These are phyloP conservation scores for Reticulitermes speratus DNA, from an alignment of 1,140 invertebrate species.

Conservation along the genomic window DNA sequence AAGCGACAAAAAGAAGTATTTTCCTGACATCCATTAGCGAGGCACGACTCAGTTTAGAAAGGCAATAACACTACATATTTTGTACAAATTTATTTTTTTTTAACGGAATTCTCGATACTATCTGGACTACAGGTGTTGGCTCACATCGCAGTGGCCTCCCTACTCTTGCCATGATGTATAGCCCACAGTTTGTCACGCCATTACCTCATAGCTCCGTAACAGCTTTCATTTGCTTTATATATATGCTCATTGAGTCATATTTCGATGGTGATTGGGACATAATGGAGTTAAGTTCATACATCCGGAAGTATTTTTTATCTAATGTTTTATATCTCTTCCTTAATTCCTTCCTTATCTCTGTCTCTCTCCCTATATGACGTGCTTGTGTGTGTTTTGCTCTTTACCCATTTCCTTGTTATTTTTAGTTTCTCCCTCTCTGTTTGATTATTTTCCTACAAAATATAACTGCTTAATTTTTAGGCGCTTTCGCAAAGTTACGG, in stretches of 20 bases:
- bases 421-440: too few relatives aligned
- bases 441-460: too few relatives aligned
- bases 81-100: constrained; percentile 12
- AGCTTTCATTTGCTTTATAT: constrained; percentile 7
- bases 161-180: not conserved
- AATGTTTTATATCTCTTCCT: too few relatives aligned
- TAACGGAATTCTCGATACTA: not conserved
- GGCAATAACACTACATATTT: not conserved
- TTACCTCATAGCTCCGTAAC: not conserved
- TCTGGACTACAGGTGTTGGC: not conserved
- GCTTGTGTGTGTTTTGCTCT: too few relatives aligned
- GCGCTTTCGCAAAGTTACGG: too few relatives aligned
- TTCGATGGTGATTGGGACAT: not conserved
- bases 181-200: not conserved
- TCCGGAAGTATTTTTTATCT: not conserved
- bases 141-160: not conserved
- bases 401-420: too few relatives aligned
- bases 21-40: not conserved
- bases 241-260: not conserved
- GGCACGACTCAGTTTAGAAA: not conserved
- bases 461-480: too few relatives aligned
- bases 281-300: not conserved
- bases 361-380: too few relatives aligned
- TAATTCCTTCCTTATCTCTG: too few relatives aligned
- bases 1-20: not conserved